These are phyloP conservation scores for Henricia sp. DNA, from an alignment of 53 echinoderm and acorn worm genomes.

Conservation along the genomic window DNA sequence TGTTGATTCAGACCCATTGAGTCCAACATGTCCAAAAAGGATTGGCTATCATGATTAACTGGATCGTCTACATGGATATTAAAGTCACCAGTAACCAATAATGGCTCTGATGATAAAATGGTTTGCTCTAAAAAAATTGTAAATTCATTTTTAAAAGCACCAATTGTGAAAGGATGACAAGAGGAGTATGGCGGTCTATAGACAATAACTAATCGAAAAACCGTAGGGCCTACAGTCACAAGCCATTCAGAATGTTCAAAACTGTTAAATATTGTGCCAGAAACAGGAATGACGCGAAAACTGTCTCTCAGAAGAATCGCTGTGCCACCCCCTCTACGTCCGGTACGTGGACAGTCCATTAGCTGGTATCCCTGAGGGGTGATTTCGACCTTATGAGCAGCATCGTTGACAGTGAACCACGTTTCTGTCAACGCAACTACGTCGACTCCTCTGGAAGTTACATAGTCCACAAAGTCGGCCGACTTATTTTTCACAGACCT, in stretches of 20 bases:
- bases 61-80: slow-evolving; percentile 46
- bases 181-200: not conserved
- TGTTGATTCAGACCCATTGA: slow-evolving; percentile 58
- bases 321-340: not conserved
- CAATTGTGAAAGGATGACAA: not conserved
- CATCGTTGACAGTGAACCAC: not conserved
- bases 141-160: slow-evolving; percentile 30
- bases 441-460: not conserved
- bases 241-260: not conserved
- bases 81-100: slow-evolving; percentile 56
- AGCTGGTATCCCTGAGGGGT: not conserved
- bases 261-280: not conserved
- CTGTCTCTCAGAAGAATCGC: not conserved
- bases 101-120: not conserved
- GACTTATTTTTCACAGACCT: not conserved
- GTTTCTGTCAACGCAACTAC: not conserved
- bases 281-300: not conserved
- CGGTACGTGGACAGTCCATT: not conserved
- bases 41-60: not conserved
- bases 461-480: not conserved
- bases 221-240: not conserved
- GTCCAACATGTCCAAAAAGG: slow-evolving; percentile 44
- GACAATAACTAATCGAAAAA: not conserved
- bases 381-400: not conserved
- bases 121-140: slow-evolving; percentile 3